Conservation (phyloP, 2,113 vertebrate species). For the Zapus hudsonius region DNA sequence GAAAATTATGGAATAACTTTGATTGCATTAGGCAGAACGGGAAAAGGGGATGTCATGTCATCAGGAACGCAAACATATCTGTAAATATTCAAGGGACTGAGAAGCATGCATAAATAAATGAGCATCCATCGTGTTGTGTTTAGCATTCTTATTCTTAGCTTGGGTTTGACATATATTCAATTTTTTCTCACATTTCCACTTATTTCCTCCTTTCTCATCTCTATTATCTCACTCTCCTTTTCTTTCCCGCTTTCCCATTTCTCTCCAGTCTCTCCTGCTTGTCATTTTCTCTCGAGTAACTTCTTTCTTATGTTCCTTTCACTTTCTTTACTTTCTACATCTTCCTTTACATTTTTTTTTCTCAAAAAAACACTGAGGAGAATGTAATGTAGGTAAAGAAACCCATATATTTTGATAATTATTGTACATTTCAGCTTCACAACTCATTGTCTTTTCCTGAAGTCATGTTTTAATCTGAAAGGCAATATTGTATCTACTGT, state of each 20-base stretch:
- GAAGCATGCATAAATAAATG: not conserved
- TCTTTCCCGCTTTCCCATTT: not conserved
- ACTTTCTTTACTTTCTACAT: not conserved
- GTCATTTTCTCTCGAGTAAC: not conserved
- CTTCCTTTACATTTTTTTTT: not conserved
- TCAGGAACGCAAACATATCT: not conserved
- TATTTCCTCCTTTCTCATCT: not conserved
- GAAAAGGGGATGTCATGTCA: not conserved
- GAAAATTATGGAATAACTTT: not conserved
- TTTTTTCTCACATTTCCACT: not conserved
- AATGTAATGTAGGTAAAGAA: not conserved
- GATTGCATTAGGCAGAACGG: not conserved
- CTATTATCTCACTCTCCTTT: not conserved
- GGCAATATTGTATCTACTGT: not conserved
- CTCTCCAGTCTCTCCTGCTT: not conserved
- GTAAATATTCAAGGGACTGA: not conserved
- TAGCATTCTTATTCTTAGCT: not conserved
- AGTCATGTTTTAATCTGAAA: not conserved
- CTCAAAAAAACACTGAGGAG: not conserved
- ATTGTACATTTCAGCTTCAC: not conserved
- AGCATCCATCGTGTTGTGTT: not conserved
- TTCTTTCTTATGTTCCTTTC: not conserved
- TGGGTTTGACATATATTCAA: not conserved
- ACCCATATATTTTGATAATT: not conserved
- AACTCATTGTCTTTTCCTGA: not conserved